A percentile compares a stretch with the other conserved stretches of the same genome.
Evolutionary conservation across 2,113 vertebrate species (phyloP).

Genomic region (Thermophis baileyi): DNA sequence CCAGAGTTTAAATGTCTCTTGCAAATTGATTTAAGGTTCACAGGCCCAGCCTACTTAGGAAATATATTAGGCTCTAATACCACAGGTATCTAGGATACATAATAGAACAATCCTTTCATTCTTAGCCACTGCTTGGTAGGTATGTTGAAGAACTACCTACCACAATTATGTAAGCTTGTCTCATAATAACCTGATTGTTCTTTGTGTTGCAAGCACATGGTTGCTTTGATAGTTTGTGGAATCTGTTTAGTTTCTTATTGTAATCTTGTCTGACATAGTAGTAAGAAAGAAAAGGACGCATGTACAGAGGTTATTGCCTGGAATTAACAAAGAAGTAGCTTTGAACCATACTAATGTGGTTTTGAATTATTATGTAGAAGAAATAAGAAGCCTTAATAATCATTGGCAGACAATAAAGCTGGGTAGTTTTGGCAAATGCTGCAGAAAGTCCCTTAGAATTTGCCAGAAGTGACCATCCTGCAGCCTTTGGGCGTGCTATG

Average conservation of each 20-base stretch:
- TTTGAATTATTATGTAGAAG: not conserved
- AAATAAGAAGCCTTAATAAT: not conserved
- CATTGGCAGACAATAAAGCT: not conserved
- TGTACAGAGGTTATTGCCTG: not conserved
- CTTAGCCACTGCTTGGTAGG: conserved; percentile 35
- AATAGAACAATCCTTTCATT: not conserved
- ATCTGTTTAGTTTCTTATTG: conserved; percentile 14
- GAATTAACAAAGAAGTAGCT: not conserved
- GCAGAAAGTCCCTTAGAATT: not conserved
- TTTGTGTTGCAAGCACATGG: not conserved
- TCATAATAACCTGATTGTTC: conserved; percentile 4
- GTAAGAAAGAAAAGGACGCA: not conserved
- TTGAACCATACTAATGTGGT: not conserved
- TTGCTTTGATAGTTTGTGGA: conserved; percentile 39
- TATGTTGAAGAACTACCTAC: conserved; percentile 36
- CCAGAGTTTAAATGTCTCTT: conserved; percentile 20
- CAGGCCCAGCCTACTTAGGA: conserved; percentile 23
- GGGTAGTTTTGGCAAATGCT: not conserved
- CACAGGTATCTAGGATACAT: not conserved
- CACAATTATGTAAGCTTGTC: not conserved
- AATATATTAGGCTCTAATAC: conserved; percentile 38
- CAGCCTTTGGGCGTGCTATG: not conserved
- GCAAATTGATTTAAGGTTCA: conserved; percentile 57
- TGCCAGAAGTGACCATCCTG: not conserved
- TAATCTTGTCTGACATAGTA: not conserved